A percentile compares a stretch with the other conserved stretches of the same genome.
phyloP scores from a whole-genome alignment of 2,888 invertebrate species.

The Ligdia adustata region DNA sequence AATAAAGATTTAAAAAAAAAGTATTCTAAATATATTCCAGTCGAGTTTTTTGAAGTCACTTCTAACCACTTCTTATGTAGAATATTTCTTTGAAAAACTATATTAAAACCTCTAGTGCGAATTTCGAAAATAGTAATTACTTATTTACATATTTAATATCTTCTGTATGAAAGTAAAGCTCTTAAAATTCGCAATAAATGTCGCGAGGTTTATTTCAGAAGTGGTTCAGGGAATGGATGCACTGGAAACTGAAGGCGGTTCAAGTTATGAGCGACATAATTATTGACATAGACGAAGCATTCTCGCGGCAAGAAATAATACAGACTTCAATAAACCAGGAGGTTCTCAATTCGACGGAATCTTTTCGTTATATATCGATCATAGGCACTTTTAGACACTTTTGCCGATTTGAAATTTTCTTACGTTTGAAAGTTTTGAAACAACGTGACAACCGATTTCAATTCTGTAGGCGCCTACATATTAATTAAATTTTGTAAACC shows the following conservation, averaged over 20 bases:
- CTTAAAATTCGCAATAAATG: constrained; percentile 18
- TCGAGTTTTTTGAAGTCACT: no score
- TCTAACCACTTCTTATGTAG: no score
- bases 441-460: no score
- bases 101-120: constrained; percentile 13
- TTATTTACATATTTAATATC: constrained; percentile 29
- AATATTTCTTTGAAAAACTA: no score
- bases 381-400: background rate
- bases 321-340: no score
- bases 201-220: constrained; percentile 17
- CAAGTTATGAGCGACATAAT: constrained; percentile 1
- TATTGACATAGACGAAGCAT: background rate
- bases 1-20: no score
- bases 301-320: background rate
- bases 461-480: no score
- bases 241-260: background rate
- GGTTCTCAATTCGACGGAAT: background rate
- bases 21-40: no score
- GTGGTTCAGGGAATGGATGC: constrained; percentile 13
- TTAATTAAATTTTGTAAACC: no score
- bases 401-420: no score
- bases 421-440: no score
- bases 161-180: constrained; percentile 11
- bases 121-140: constrained; percentile 26
- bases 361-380: background rate